A percentile compares a stretch with the other conserved stretches of the same genome.
Evolutionary conservation across 2,113 vertebrate species (phyloP).

Genomic region (Microcebus jonahi): DNA sequence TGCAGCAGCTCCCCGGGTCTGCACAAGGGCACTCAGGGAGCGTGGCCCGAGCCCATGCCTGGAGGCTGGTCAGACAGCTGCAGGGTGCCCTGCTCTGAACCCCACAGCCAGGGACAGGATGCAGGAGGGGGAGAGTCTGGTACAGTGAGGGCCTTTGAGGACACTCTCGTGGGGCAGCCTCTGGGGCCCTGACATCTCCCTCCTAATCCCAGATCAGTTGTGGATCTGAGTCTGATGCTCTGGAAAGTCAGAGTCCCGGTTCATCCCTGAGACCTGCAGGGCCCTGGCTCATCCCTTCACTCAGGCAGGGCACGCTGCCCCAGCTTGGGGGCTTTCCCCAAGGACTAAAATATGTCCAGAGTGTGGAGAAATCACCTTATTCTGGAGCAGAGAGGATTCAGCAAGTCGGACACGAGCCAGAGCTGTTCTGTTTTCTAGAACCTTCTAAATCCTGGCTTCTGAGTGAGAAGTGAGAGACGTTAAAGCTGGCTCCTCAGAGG

Average conservation of each 20-base stretch:
- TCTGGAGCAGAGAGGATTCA: background rate
- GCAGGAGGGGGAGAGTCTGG: background rate
- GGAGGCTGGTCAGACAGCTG: background rate
- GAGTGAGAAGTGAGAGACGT: background rate
- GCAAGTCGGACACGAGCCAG: background rate
- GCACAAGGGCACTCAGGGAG: conserved; percentile 13
- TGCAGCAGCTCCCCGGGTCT: conserved; percentile 42
- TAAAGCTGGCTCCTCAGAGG: background rate
- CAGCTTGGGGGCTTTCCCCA: background rate
- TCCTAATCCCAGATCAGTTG: background rate
- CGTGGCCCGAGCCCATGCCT: background rate
- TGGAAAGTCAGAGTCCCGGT: background rate
- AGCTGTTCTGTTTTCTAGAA: background rate
- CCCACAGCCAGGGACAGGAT: background rate
- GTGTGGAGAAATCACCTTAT: background rate
- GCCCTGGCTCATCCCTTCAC: background rate
- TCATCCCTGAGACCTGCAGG: background rate
- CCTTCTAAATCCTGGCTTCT: background rate
- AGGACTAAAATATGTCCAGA: background rate
- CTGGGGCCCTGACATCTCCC: background rate
- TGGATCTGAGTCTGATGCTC: background rate
- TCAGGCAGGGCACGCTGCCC: background rate
- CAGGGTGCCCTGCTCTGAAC: background rate
- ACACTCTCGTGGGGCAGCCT: background rate
- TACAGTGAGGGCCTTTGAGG: background rate